Percentiles rank a stretch among this genome's conserved stretches.
phyloP scores from a whole-genome alignment of 1,140 invertebrate genomes.

The Ephestia elutella region DNA sequence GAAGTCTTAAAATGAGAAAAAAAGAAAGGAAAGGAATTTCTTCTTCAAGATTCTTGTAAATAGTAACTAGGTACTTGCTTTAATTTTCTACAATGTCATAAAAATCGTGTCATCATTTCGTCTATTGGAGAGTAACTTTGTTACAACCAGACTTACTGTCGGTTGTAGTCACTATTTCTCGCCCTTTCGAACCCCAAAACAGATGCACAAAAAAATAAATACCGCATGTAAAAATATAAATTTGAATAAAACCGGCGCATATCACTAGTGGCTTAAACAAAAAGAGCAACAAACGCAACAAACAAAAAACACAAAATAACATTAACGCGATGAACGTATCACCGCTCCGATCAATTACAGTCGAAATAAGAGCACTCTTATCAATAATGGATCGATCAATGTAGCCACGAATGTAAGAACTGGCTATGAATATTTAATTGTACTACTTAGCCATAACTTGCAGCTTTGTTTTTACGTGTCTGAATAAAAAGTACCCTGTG shows the following conservation, averaged over 20 bases:
- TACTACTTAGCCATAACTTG: background rate
- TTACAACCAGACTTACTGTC: no score
- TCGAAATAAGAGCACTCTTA: slow-evolving; percentile 66
- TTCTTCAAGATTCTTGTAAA: no score
- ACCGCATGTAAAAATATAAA: background rate
- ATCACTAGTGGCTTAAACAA: slow-evolving; percentile 5
- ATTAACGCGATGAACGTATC: slow-evolving; percentile 50
- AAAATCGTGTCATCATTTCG: no score
- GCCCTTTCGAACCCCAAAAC: no score
- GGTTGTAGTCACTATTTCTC: no score
- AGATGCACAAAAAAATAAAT: background rate
- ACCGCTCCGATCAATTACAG: slow-evolving; percentile 62
- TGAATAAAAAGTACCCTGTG: no score
- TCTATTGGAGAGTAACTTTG: no score
- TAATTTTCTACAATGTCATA: no score
- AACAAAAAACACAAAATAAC: slow-evolving; percentile 52
- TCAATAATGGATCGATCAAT: slow-evolving; percentile 66
- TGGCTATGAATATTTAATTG: slow-evolving; percentile 7
- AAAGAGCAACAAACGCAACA: slow-evolving; percentile 28
- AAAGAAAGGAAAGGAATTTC: no score
- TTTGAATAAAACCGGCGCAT: background rate
- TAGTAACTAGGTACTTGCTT: no score
- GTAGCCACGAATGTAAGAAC: slow-evolving; percentile 20
- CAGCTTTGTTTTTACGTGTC: no score
- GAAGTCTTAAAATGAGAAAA: no score